Conservation (phyloP, 2,113 vertebrate species). For the Daboia siamensis region DNA sequence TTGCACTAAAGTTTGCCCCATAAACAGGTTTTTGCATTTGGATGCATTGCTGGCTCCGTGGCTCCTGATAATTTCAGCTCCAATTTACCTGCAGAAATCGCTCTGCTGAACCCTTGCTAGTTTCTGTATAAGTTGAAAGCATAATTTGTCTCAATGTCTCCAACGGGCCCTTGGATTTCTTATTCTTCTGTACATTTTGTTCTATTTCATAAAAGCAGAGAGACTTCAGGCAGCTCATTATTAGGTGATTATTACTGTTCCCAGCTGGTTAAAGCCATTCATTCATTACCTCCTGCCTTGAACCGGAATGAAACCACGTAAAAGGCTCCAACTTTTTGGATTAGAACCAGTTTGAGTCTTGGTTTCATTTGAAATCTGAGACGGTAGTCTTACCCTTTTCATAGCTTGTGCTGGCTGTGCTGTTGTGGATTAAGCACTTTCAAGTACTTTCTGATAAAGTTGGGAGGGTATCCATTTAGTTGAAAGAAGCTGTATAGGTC, state of each 20-base stretch:
- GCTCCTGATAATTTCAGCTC: conserved; percentile 7
- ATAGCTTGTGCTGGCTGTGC: background rate
- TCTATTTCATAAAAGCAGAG: conserved; percentile 14
- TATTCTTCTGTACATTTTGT: conserved; percentile 7
- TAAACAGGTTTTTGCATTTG: conserved; percentile 20
- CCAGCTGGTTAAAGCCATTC: conserved; percentile 15
- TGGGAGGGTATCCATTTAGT: background rate
- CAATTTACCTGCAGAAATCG: conserved; percentile 4
- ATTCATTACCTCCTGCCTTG: background rate
- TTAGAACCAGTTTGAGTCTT: background rate
- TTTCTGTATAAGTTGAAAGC: background rate
- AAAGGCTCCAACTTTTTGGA: background rate
- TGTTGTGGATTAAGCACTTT: background rate
- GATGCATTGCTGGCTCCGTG: background rate
- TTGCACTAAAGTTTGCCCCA: background rate
- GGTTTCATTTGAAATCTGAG: background rate
- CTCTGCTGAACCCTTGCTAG: background rate
- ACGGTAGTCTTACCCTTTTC: background rate
- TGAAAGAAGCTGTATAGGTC: background rate
- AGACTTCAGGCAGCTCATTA: conserved; percentile 16
- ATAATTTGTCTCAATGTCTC: conserved; percentile 23
- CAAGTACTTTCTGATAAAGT: background rate
- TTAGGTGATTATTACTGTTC: conserved; percentile 7
- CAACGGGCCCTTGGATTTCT: conserved; percentile 6
- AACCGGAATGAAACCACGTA: background rate